Conservation (phyloP, 2,888 invertebrate genomes). For the Hanleya hanleyi region DNA sequence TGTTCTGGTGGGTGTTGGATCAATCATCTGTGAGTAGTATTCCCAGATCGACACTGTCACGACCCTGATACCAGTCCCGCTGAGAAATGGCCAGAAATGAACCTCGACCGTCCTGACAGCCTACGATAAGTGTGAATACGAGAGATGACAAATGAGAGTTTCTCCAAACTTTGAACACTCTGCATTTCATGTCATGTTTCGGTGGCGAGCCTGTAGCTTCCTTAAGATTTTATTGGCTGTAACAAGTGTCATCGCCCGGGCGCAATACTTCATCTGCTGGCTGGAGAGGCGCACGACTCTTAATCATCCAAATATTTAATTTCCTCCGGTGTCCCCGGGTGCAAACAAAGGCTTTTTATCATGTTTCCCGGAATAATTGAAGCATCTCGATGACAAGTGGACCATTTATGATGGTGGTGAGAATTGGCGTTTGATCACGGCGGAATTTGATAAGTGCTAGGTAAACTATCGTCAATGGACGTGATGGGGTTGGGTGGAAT, state of each 20-base stretch:
- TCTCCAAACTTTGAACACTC: neutral
- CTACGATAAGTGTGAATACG: neutral
- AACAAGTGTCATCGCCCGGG: neutral
- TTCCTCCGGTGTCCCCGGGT: neutral
- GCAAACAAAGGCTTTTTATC: neutral
- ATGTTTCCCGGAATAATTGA: neutral
- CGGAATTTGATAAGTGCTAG: neutral
- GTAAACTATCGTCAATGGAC: too few relatives aligned
- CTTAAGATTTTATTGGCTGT: neutral
- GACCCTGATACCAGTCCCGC: neutral
- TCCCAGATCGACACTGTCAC: neutral
- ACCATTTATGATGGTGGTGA: neutral
- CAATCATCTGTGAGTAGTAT: too few relatives aligned
- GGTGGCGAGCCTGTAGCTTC: neutral
- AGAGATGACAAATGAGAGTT: slow-evolving; percentile 2
- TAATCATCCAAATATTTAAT: neutral
- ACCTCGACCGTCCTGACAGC: neutral
- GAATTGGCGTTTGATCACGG: neutral
- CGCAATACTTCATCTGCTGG: neutral
- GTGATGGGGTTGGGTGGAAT: too few relatives aligned
- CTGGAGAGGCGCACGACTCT: too few relatives aligned
- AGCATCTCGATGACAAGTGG: neutral
- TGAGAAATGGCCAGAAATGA: neutral
- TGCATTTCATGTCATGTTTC: neutral
- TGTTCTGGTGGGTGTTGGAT: too few relatives aligned